Percentiles rank a stretch among this genome's conserved stretches.
Conservation (phyloP, 2,888 invertebrate genomes). For the Volucella bombylans region DNA sequence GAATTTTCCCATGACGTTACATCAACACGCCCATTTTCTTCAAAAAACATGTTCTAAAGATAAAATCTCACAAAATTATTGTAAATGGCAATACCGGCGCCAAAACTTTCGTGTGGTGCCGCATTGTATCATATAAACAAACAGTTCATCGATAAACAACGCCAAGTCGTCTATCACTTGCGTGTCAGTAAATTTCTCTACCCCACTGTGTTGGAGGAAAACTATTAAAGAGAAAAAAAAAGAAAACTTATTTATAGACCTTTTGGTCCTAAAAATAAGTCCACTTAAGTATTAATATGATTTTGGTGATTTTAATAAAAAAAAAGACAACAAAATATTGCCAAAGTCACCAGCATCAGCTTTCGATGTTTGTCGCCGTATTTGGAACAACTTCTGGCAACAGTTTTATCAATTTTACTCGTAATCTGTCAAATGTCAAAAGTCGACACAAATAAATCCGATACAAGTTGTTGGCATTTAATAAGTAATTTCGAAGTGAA, state of each 20-base stretch:
- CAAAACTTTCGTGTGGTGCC: slow-evolving; percentile 7
- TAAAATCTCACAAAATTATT: no score
- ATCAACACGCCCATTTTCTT: no score
- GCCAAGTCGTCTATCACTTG: background rate
- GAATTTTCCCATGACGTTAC: no score
- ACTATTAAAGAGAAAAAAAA: slow-evolving; percentile 25
- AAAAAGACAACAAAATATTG: background rate
- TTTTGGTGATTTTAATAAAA: background rate
- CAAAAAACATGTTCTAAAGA: no score
- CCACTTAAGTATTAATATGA: slow-evolving; percentile 27
- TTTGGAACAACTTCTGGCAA: background rate
- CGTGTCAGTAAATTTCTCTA: background rate
- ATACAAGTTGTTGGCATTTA: no score
- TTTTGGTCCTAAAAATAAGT: slow-evolving; percentile 30
- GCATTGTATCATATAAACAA: slow-evolving; percentile 3
- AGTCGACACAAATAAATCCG: no score
- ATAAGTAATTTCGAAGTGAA: no score
- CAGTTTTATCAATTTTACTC: no score
- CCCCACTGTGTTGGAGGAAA: slow-evolving; percentile 8
- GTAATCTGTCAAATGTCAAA: no score
- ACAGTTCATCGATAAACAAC: background rate
- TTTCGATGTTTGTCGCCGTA: slow-evolving; percentile 33
- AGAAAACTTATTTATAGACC: slow-evolving; percentile 39
- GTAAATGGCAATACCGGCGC: background rate
- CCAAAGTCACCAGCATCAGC: slow-evolving; percentile 13